Conservation (phyloP, 2,888 invertebrate genomes). For the Cryptops parisi region DNA sequence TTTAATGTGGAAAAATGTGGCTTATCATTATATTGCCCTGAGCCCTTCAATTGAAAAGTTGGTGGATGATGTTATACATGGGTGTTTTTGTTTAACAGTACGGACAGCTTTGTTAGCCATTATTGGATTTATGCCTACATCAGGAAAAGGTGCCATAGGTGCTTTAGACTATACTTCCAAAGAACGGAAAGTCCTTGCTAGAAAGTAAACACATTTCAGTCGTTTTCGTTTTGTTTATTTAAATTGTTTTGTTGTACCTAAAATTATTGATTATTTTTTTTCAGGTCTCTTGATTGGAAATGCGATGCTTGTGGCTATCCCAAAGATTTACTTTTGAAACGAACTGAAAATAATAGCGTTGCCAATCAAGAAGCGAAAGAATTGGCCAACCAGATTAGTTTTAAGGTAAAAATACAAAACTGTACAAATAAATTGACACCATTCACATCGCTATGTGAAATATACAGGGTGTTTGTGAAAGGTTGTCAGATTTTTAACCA, state of each 20-base stretch:
- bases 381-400: slow-evolving; percentile 32
- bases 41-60: too few relatives aligned
- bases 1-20: too few relatives aligned
- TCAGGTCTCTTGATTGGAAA: slow-evolving; percentile 45
- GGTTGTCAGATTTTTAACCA: too few relatives aligned
- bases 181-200: slow-evolving; percentile 64
- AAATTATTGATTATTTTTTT: slow-evolving; percentile 15
- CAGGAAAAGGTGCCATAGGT: slow-evolving; percentile 78
- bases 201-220: slow-evolving; percentile 38
- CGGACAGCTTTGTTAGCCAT: slow-evolving; percentile 79
- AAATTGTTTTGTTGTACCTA: slow-evolving; percentile 1
- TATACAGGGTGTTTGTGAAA: too few relatives aligned
- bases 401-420: slow-evolving; percentile 21
- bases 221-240: not conserved
- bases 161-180: slow-evolving; percentile 75
- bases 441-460: too few relatives aligned
- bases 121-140: slow-evolving; percentile 88
- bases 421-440: too few relatives aligned
- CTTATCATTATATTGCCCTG: too few relatives aligned
- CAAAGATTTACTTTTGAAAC: slow-evolving; percentile 35
- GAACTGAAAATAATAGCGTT: slow-evolving; percentile 27
- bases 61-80: too few relatives aligned
- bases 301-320: slow-evolving; percentile 49
- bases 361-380: slow-evolving; percentile 32
- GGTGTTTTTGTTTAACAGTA: slow-evolving; percentile 32